These are phyloP conservation scores for Scrobipalpa atriplicella DNA, from an alignment of 2,888 invertebrate genomes.

Conservation along the genomic window DNA sequence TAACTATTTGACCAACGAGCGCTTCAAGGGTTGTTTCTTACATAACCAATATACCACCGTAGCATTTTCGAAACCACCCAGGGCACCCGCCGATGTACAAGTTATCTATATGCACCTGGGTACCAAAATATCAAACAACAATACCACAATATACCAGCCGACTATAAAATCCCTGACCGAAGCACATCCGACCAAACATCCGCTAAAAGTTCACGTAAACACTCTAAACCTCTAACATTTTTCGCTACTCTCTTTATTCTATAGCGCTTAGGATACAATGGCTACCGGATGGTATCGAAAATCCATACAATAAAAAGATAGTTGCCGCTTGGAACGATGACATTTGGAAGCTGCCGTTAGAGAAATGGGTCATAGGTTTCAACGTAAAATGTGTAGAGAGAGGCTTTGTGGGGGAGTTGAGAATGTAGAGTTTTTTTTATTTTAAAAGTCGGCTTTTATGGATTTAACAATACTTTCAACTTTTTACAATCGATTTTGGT, in stretches of 20 bases:
- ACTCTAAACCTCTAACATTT: constrained; percentile 15
- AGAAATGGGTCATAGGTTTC: not conserved
- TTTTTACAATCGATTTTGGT: too few species aligned
- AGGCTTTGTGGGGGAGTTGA: not conserved
- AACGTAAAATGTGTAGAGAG: constrained; percentile 1
- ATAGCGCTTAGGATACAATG: constrained; percentile 15
- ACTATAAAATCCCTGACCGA: not conserved
- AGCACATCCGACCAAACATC: not conserved
- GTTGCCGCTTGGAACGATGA: constrained; percentile 1
- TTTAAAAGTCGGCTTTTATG: not conserved
- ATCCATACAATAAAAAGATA: constrained; percentile 23
- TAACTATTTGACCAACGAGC: too few species aligned
- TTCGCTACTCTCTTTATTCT: not conserved
- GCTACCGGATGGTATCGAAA: constrained; percentile 21
- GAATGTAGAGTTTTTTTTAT: not conserved
- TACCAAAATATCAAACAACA: not conserved
- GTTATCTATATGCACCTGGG: too few species aligned
- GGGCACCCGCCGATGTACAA: too few species aligned
- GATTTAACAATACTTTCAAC: too few species aligned
- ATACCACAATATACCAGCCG: not conserved
- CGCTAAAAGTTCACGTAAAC: not conserved
- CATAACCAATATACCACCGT: too few species aligned
- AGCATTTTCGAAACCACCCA: too few species aligned
- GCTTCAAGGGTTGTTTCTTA: too few species aligned
- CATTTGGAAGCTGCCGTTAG: constrained; percentile 16